phyloP scores from a whole-genome alignment of 1,140 invertebrate genomes.

The Ceratina calcarata region DNA sequence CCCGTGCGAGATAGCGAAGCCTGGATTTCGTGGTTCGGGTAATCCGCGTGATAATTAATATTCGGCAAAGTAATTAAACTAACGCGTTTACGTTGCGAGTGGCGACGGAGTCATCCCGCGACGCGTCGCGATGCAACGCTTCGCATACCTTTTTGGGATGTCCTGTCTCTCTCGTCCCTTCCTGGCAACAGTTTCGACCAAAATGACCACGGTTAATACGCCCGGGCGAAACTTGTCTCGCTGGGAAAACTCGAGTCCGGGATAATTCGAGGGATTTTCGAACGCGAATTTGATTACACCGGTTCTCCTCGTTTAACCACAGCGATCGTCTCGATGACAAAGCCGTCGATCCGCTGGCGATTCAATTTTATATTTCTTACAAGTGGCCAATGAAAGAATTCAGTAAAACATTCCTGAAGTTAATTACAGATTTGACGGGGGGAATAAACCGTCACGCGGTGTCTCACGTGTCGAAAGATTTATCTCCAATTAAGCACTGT shows the following conservation, averaged over 20 bases:
- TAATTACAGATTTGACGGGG: no score
- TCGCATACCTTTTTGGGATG: no score
- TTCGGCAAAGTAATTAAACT: conserved; percentile 35
- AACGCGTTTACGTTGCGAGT: not conserved
- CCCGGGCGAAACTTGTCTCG: not conserved
- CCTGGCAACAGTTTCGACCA: not conserved
- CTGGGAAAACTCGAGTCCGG: not conserved
- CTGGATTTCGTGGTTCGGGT: not conserved
- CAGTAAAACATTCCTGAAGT: no score
- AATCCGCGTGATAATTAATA: conserved; percentile 40
- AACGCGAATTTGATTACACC: not conserved
- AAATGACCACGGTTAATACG: conserved; percentile 14
- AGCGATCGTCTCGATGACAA: conserved; percentile 4
- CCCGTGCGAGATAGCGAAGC: not conserved
- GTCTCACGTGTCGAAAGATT: no score
- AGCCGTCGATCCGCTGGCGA: not conserved
- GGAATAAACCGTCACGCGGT: no score
- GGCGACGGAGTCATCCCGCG: not conserved
- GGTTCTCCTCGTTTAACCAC: not conserved
- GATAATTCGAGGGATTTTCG: not conserved
- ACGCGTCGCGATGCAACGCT: no score
- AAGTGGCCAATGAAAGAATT: conserved; percentile 46
- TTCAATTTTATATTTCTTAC: conserved; percentile 11
- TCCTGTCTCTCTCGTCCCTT: not conserved
- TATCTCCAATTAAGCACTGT: no score